Base-by-base conservation (phyloP, 2,888 invertebrate genomes). In the Meteorus cinctellus region DNA sequence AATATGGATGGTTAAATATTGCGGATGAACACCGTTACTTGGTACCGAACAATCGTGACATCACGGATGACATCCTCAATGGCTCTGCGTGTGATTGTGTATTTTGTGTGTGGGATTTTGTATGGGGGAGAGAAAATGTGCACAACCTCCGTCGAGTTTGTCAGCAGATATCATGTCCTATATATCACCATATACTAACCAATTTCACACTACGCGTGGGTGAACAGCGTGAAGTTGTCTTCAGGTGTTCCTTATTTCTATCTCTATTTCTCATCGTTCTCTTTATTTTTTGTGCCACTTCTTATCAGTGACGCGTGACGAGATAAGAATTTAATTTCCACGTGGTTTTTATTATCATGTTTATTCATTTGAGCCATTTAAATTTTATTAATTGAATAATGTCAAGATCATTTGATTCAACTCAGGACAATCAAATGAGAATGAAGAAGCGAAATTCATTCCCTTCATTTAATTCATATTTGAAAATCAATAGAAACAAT, bases 31-130 rank as follows among this genome's bases (percentile, higher is more conserved):
- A 81, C 81, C 80, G 81, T 83, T 80, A 82, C 73, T 80, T 77
- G 77, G 70, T 48, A 65, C 29, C 36, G 45, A 63, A 31, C 72
- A 63, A 36, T 68, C 80, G 79, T 81, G 81, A 78, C 82, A 83
- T 82, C 78, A 77, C 79, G 78, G 24, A 74, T 79, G 81, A 79
- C 78, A 81, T 80, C 75, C 77, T 75, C 72, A 75, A 79, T 82
- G 72, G 62, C 45, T 72, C 41, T 48, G 72, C 45, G 62, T 72
- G 62, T 48, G 31, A 63, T 72, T 72, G 72, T 72, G 34, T 62
- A 63, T 72, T 72, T 63, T 27, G 14, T 62, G 45, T 72, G 48
- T 31, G 55, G 19, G 55, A 55, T 55, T 24, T 24, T 55, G n/a
- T 55, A 19, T n/a, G 10, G 19, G 55, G 55, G 55, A 19, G 8